Percentiles rank a stretch among this genome's conserved stretches.
Evolutionary conservation across 1,140 invertebrate genomes (phyloP).

Genomic region (Ips nitidus): DNA sequence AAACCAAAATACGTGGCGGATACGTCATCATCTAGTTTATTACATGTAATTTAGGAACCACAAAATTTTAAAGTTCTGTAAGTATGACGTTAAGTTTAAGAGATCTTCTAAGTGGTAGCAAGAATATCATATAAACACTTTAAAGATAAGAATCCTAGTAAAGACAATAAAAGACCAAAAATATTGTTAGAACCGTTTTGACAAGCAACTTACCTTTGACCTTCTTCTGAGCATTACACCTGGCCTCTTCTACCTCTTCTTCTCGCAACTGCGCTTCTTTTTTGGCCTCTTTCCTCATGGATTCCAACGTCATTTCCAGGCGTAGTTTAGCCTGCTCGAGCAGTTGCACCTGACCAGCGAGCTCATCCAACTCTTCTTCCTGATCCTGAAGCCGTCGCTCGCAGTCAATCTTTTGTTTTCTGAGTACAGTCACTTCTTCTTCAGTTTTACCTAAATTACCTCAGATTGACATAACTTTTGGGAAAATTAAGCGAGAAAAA

Average conservation of each 20-base stretch:
- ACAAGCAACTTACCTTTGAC: constrained; percentile 65
- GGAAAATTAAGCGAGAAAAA: background rate
- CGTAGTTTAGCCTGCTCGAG: constrained; percentile 83
- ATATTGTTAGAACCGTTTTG: too few relatives aligned
- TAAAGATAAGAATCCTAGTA: too few relatives aligned
- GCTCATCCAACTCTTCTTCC: constrained; percentile 92
- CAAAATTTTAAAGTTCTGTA: too few relatives aligned
- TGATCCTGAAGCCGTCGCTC: constrained; percentile 86
- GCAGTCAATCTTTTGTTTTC: constrained; percentile 84
- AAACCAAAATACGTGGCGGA: too few relatives aligned
- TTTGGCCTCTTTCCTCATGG: constrained; percentile 83
- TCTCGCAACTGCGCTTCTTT: constrained; percentile 87
- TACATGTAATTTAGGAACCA: too few relatives aligned
- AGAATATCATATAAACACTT: too few relatives aligned
- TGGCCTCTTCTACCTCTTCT: constrained; percentile 89
- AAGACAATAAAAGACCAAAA: too few relatives aligned
- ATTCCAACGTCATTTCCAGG: constrained; percentile 90
- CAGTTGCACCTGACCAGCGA: constrained; percentile 85
- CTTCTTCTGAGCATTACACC: constrained; percentile 87
- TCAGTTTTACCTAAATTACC: constrained; percentile 64
- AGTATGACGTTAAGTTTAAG: too few relatives aligned
- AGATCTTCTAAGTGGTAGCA: too few relatives aligned
- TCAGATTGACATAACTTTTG: background rate
- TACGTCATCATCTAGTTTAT: too few relatives aligned
- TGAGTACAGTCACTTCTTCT: constrained; percentile 79